A percentile compares a stretch with the other conserved stretches of the same genome.
phyloP scores from a whole-genome alignment of 2,888 invertebrate species.

The Danaus chrysippus region DNA sequence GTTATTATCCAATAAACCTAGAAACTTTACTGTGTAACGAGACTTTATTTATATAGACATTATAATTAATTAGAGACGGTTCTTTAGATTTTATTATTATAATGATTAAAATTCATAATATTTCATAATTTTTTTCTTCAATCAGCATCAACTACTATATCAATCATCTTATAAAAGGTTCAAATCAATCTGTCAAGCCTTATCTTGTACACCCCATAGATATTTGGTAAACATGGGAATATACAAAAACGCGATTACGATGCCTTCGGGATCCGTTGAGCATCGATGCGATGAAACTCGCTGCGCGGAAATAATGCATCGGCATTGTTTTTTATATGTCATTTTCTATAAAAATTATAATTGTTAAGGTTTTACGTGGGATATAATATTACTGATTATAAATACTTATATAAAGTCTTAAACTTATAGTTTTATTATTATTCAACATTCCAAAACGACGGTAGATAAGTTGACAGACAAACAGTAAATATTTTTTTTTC shows the following conservation, averaged over 20 bases:
- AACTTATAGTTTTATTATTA: no score
- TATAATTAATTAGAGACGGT: no score
- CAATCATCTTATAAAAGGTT: not conserved
- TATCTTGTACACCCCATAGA: constrained; percentile 6
- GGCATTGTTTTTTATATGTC: constrained; percentile 13
- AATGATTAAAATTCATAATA: no score
- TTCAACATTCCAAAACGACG: no score
- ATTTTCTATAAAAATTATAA: not conserved
- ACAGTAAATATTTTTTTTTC: not conserved
- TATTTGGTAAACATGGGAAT: constrained; percentile 31
- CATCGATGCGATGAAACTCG: constrained; percentile 20
- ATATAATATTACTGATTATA: not conserved
- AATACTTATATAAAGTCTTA: no score
- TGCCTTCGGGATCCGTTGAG: constrained; percentile 41
- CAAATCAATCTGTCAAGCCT: constrained; percentile 3
- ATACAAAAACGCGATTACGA: constrained; percentile 59
- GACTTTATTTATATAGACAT: no score
- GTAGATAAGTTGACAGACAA: not conserved
- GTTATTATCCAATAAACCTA: not conserved
- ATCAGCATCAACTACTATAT: no score
- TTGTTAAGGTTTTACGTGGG: not conserved
- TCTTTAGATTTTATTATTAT: no score
- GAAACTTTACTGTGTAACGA: not conserved
- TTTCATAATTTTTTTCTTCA: no score
- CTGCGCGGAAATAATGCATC: constrained; percentile 22